Base-by-base conservation (phyloP, 2,113 vertebrate species). In the Platysternon megacephalum region DNA sequence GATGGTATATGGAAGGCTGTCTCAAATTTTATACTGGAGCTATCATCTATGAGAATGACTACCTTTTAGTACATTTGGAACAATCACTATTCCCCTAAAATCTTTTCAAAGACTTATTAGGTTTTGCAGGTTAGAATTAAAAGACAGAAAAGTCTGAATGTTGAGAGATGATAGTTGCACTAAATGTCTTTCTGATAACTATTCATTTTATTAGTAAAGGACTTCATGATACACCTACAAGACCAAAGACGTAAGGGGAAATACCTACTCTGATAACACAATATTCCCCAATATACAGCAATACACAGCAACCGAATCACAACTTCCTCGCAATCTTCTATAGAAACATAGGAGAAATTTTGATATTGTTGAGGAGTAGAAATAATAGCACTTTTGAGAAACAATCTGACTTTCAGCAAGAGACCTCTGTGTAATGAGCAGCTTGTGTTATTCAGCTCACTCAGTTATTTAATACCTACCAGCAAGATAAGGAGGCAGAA, bases 391-490 rank as follows among this genome's bases (percentile, higher is more conserved):
- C 79, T 95, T 94, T 55, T 76, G 49, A 95, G 81, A 84, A 92
- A 65, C 74, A n/a, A 53, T 87, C 91, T 68, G 6, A 68, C 65
- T 88, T 94, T 84, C 83, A 95, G 94, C 49, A 65, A 85, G 2
- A 12, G 68, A 88, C 42, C 83, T 95, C 39, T 76, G 53, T 88
- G 88, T 93, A 97, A 92, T 58, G 53, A 97, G 89, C 89, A 95
- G 83, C 88, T 86, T 91, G 61, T 91, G 87, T 92, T 95, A 92
- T 53, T 92, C 86, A 86, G 91, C 89, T 81, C 49, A 92, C 95
- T 96, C 5, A 65, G 6, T 44, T 74, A 28, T 85, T 92, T 87
- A 95, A 79, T 95, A 95, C 85, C 97, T 93, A 93, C 85, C 58
- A 48, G 56, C 74, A 93, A 89, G 81, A 19, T 6, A 88, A 72